Base-by-base conservation (phyloP, 2,888 invertebrate species). In the Cheilosia scutellata region DNA sequence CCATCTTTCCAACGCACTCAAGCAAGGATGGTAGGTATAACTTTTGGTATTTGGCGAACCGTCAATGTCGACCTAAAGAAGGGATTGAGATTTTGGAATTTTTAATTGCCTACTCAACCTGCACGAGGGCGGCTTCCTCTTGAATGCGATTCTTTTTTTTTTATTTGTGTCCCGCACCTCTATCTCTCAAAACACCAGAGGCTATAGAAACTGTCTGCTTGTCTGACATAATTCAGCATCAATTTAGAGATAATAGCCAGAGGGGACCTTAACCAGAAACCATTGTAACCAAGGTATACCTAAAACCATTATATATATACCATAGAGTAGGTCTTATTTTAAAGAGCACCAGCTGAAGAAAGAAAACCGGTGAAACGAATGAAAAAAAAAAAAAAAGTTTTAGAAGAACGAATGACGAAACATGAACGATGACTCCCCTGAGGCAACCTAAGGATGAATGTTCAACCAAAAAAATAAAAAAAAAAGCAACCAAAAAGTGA, bases 161-260 rank as follows among this genome's bases (percentile, higher is more conserved):
- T 9, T 37, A 11, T 47, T 51, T 29, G 20, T 29, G 25, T 63
- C 47, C 42, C 42, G 53, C 25, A 74, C 27, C 65, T 77, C 57
- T 70, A 20, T 40, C 42, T 53, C 11, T 31, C n/a, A 49, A 62
- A 77, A 83, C 66, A 72, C 83, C 75, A 6, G 70, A 70, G 74
- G 78, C 79, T 75, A 49, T 65, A 63, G 70, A 74, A 79, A 79
- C 74, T 84, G 83, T 84, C 83, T 84, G 83, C 37, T 49, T 40
- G 51, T 75, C 83, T 84, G 79, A 79, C 79, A 84, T 75, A 75
- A 79, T 84, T 84, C 79, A 79, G 68, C 70, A 70, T 79, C 83
- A 84, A 75, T 84, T 79, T 75, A 33, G 63, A 79, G 78, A 78
- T 83, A 75, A 84, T 75, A 84, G 74, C 79, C 68, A 42, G 70